Evolutionary conservation across 2,888 invertebrate species (phyloP).

Genomic region (Lasioglossum villosulum): DNA sequence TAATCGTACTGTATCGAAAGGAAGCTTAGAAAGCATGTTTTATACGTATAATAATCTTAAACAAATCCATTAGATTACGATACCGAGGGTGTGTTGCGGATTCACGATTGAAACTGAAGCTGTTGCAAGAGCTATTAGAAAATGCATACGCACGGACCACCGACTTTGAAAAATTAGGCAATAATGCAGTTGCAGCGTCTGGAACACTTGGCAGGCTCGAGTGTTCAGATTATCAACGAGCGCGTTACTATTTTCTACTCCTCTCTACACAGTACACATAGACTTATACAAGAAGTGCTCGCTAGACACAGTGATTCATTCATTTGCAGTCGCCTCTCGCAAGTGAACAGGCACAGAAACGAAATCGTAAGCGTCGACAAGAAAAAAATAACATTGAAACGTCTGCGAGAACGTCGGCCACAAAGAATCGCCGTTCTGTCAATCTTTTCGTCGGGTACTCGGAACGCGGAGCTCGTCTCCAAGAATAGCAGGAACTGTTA

Average conservation of each 20-base stretch:
- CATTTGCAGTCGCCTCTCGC: neutral
- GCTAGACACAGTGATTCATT: neutral
- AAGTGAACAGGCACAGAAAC: no score
- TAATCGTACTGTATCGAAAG: neutral
- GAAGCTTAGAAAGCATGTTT: neutral
- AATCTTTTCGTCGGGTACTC: slow-evolving; percentile 48
- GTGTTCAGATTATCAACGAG: no score
- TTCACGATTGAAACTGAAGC: neutral
- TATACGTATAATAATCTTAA: neutral
- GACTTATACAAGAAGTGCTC: neutral
- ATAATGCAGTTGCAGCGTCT: no score
- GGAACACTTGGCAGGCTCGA: no score
- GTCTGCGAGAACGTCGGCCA: neutral
- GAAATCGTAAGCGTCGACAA: no score
- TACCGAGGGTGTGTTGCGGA: neutral
- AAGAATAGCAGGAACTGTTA: slow-evolving; percentile 81
- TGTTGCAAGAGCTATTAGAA: neutral
- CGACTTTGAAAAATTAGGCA: no score
- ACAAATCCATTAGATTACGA: neutral
- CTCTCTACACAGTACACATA: no score
- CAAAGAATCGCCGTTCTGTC: neutral
- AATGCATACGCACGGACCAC: no score
- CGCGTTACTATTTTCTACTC: no score
- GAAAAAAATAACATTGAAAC: neutral
- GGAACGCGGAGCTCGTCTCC: slow-evolving; percentile 74